phyloP scores from a whole-genome alignment of 1,140 invertebrate genomes.

The Leucophenga varia region DNA sequence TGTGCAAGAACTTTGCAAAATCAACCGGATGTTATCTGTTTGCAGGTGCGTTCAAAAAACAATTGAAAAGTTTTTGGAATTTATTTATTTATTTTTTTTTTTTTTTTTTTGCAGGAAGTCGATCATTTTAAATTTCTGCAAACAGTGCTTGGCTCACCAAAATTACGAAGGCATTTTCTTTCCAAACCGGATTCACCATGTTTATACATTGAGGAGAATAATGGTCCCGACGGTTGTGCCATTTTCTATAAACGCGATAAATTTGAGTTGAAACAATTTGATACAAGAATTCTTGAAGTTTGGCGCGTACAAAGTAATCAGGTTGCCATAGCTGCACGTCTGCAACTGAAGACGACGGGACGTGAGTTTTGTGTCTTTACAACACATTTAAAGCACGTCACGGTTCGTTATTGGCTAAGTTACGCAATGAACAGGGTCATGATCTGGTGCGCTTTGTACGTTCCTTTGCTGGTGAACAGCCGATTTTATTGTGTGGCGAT shows the following conservation, averaged over 20 bases:
- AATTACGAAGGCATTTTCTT: constrained; percentile 72
- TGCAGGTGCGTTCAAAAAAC: too few species aligned
- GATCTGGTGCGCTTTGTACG: constrained; percentile 68
- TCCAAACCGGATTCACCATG: constrained; percentile 81
- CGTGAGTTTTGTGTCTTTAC: constrained; percentile 69
- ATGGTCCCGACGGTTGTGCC: constrained; percentile 80
- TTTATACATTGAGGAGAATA: constrained; percentile 72
- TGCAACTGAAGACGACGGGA: constrained; percentile 61
- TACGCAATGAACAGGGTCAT: constrained; percentile 76
- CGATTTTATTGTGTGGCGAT: constrained; percentile 73
- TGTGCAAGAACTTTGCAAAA: constrained; percentile 73
- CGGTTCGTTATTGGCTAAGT: constrained; percentile 67
- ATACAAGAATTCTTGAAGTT: constrained; percentile 68
- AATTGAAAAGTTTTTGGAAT: too few species aligned
- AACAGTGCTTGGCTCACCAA: constrained; percentile 63
- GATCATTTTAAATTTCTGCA: constrained; percentile 75
- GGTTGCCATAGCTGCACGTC: constrained; percentile 66
- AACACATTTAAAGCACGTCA: constrained; percentile 75
- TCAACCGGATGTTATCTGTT: constrained; percentile 72
- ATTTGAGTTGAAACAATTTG: constrained; percentile 63
- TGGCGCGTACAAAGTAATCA: constrained; percentile 74
- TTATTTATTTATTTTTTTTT: too few species aligned
- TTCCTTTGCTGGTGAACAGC: constrained; percentile 58
- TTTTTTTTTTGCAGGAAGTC: too few species aligned
- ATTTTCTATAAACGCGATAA: constrained; percentile 70